Evolutionary conservation across 2,888 invertebrate genomes (phyloP).

Genomic region (Argyresthia goedartella): DNA sequence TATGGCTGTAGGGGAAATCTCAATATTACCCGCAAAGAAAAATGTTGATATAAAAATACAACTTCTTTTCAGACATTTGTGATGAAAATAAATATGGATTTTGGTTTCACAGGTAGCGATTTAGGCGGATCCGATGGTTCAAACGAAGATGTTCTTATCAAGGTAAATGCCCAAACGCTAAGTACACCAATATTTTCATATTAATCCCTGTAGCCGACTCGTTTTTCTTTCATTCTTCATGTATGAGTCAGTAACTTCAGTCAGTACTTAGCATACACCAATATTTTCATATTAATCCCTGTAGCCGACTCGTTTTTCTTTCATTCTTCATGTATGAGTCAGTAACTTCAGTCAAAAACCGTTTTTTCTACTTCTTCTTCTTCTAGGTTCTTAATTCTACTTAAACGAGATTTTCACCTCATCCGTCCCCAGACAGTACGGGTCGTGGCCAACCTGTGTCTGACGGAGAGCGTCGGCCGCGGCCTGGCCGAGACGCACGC

Average conservation of each 20-base stretch:
- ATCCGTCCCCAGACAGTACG: conserved; percentile 74
- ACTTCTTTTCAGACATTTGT: no score
- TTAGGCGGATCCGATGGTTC: conserved; percentile 65
- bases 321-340: background rate
- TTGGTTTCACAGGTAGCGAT: conserved; percentile 50
- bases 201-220: no score
- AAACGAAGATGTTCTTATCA: conserved; percentile 77
- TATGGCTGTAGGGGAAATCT: no score
- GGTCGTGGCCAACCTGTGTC: conserved; percentile 87
- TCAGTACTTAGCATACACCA: no score
- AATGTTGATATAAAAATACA: no score
- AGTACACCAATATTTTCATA: no score
- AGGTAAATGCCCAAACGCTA: no score
- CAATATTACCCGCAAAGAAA: no score
- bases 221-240: no score
- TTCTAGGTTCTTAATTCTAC: background rate
- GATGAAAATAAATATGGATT: no score
- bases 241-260: no score
- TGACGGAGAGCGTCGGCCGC: conserved; percentile 81
- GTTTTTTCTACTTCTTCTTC: background rate
- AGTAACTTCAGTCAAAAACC: background rate
- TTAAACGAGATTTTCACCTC: background rate
- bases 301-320: background rate
- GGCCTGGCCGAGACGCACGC: conserved; percentile 65
- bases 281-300: background rate